Evolutionary conservation across 2,113 vertebrate species (phyloP).

Genomic region (Theropithecus gelada): DNA sequence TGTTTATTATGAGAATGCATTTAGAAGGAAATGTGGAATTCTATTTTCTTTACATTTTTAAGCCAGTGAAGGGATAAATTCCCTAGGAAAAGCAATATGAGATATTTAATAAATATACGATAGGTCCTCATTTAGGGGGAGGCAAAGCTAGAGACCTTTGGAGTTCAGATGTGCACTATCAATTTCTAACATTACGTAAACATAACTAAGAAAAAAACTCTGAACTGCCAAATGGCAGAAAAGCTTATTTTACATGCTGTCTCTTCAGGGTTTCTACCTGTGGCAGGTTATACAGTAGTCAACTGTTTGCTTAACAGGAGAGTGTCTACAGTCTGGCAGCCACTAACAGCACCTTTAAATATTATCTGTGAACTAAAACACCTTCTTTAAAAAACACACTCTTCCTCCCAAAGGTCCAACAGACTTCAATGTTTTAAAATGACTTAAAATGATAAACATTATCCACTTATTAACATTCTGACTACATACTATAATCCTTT

Average conservation of each 20-base stretch:
- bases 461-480: constrained; percentile 25
- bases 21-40: constrained; percentile 16
- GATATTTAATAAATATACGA: constrained; percentile 6
- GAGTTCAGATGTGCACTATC: constrained; percentile 14
- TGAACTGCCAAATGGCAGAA: constrained; percentile 9
- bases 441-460: constrained; percentile 53
- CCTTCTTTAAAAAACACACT: constrained; percentile 53
- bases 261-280: constrained; percentile 68
- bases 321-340: constrained; percentile 44
- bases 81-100: background rate
- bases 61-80: constrained; percentile 37
- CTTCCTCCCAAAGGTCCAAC: constrained; percentile 21
- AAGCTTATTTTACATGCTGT: constrained; percentile 65
- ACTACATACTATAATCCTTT: constrained; percentile 45
- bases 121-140: constrained; percentile 1
- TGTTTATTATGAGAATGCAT: background rate
- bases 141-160: background rate
- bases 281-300: background rate
- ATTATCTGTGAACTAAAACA: constrained; percentile 42
- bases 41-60: constrained; percentile 38
- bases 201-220: background rate
- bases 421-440: constrained; percentile 41
- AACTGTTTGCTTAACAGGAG: constrained; percentile 63
- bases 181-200: constrained; percentile 66
- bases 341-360: background rate